Conservation (phyloP, 1,140 invertebrate species). For the Drosophila azteca region DNA sequence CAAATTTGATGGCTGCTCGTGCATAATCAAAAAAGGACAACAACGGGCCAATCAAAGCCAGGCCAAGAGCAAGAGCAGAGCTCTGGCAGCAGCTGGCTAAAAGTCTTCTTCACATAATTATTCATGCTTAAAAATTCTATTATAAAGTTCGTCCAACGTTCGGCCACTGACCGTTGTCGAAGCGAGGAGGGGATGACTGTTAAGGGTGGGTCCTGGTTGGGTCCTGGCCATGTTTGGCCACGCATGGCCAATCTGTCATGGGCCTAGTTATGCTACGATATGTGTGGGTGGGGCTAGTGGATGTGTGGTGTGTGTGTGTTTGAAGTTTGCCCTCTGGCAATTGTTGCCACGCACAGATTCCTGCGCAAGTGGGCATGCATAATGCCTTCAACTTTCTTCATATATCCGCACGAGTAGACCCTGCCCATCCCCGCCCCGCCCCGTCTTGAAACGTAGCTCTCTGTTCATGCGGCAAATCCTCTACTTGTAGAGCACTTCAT, state of each 20-base stretch:
- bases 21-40: conserved; percentile 54
- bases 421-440: too few species aligned
- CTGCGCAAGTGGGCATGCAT: conserved; percentile 65
- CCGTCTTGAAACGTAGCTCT: conserved; percentile 7
- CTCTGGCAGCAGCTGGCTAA: conserved; percentile 22
- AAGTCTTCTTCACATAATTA: conserved; percentile 66
- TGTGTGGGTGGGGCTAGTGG: background rate
- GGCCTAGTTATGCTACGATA: background rate
- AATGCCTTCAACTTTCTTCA: conserved; percentile 36
- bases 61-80: conserved; percentile 3
- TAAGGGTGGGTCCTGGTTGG: background rate
- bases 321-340: conserved; percentile 32
- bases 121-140: conserved; percentile 76
- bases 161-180: conserved; percentile 29
- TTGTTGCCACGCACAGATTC: conserved; percentile 69
- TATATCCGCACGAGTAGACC: conserved; percentile 48
- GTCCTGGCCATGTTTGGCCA: conserved; percentile 30
- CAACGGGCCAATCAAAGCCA: conserved; percentile 30
- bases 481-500: conserved; percentile 39
- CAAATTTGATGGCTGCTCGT: conserved; percentile 59
- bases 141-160: conserved; percentile 57
- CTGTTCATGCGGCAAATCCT: conserved; percentile 49
- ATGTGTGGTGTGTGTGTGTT: conserved; percentile 3
- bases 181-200: background rate
- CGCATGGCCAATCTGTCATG: conserved; percentile 55